phyloP scores from a whole-genome alignment of 2,888 invertebrate species.

The Lymantria dispar region DNA sequence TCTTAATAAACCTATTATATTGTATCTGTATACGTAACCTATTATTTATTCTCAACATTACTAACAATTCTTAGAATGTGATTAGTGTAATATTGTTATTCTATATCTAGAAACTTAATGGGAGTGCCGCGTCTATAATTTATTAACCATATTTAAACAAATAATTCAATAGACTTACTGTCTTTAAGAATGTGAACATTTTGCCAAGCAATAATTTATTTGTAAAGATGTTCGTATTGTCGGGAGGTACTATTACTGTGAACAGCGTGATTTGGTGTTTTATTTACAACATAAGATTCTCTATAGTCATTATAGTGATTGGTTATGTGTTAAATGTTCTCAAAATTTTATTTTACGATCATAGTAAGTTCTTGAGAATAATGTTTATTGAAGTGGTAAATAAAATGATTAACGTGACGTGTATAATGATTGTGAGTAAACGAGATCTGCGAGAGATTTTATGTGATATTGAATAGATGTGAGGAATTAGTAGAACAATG shows the following conservation, averaged over 20 bases:
- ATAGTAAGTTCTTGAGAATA: conserved; percentile 40
- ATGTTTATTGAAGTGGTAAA: background rate
- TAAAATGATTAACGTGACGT: too few relatives aligned
- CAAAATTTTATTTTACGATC: conserved; percentile 52
- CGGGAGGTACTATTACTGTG: background rate
- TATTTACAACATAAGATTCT: conserved; percentile 25
- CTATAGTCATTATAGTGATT: conserved; percentile 40
- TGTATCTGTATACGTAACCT: background rate
- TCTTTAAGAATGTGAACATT: background rate
- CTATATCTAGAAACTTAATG: conserved; percentile 6
- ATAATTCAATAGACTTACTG: background rate
- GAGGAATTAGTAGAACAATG: too few relatives aligned
- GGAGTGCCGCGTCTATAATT: background rate
- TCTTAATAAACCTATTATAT: too few relatives aligned
- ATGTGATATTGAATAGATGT: too few relatives aligned
- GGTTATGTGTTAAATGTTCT: conserved; percentile 48
- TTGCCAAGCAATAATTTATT: conserved; percentile 10
- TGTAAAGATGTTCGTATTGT: conserved; percentile 19
- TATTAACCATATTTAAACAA: conserved; percentile 3
- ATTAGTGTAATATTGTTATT: conserved; percentile 14
- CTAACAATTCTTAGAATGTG: conserved; percentile 2
- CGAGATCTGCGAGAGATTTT: too few relatives aligned
- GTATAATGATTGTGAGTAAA: too few relatives aligned
- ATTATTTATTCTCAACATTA: background rate
- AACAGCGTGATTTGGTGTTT: conserved; percentile 13